Conservation (phyloP, 2,797 vertebrate genomes). For the Hydrocynus forskahlii region DNA sequence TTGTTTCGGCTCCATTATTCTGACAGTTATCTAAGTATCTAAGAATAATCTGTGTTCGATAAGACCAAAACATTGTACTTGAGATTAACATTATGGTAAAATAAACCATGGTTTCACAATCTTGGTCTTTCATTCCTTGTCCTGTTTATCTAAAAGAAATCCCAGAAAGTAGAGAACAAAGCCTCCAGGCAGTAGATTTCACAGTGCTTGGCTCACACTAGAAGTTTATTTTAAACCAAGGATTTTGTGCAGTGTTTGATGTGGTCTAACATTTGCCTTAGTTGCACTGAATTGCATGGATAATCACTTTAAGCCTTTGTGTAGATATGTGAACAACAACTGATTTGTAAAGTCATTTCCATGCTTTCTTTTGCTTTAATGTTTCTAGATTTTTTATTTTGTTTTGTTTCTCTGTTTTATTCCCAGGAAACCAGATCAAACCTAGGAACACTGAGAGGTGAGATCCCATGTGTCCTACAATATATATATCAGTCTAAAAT, state of each 20-base stretch:
- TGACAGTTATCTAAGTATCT: no score
- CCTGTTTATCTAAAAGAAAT: neutral
- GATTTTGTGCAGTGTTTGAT: slow-evolving; percentile 12
- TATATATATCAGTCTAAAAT: slow-evolving; percentile 13
- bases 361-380: neutral
- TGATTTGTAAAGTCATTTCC: neutral
- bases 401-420: neutral
- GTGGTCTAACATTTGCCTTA: neutral
- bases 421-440: no score
- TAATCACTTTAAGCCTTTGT: neutral
- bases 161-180: neutral
- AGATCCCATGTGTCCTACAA: neutral
- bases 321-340: neutral
- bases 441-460: neutral
- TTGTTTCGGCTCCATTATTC: no score
- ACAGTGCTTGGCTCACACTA: neutral
- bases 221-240: neutral
- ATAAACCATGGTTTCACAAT: neutral
- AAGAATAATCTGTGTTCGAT: neutral
- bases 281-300: neutral
- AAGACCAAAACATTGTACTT: neutral
- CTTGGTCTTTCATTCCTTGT: neutral
- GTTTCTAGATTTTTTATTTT: neutral
- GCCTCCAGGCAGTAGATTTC: neutral
- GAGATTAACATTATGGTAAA: neutral